Percentiles rank a stretch among this genome's conserved stretches.
Evolutionary conservation across 1,140 invertebrate genomes (phyloP).

Genomic region (Eupeodes corollae): DNA sequence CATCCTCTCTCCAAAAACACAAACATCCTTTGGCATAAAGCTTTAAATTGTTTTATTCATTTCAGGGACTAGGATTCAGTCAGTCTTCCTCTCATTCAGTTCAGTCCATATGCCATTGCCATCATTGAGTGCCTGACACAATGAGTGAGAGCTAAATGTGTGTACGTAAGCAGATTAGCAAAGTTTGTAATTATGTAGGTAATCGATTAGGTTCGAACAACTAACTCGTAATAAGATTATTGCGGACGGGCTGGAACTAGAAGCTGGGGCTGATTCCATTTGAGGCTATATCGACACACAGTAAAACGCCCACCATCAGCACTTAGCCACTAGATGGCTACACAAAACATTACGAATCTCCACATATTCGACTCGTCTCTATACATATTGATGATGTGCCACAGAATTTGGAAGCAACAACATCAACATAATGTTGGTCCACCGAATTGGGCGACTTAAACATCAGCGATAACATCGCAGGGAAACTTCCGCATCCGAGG

Average conservation of each 20-base stretch:
- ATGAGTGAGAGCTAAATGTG: neutral
- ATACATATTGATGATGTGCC: no score
- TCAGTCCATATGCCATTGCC: no score
- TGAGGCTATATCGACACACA: neutral
- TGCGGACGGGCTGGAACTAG: constrained; percentile 23
- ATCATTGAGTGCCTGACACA: no score
- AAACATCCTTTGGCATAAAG: no score
- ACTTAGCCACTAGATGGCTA: no score
- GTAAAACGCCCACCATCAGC: neutral
- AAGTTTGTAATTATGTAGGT: constrained; percentile 39
- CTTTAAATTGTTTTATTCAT: no score
- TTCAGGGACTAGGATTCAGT: no score
- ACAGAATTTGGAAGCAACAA: constrained; percentile 1
- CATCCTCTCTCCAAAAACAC: no score
- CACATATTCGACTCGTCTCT: no score
- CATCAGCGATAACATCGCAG: neutral
- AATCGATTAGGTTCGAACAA: constrained; percentile 39
- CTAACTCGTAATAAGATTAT: constrained; percentile 39
- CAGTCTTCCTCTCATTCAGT: no score
- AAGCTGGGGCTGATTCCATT: neutral
- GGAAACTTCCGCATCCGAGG: constrained; percentile 7
- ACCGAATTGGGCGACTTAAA: neutral
- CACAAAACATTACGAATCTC: no score
- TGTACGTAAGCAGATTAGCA: constrained; percentile 31
- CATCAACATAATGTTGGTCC: neutral